A percentile compares a stretch with the other conserved stretches of the same genome.
Evolutionary conservation across 2,113 vertebrate genomes (phyloP).

Genomic region (Galeopterus variegatus): DNA sequence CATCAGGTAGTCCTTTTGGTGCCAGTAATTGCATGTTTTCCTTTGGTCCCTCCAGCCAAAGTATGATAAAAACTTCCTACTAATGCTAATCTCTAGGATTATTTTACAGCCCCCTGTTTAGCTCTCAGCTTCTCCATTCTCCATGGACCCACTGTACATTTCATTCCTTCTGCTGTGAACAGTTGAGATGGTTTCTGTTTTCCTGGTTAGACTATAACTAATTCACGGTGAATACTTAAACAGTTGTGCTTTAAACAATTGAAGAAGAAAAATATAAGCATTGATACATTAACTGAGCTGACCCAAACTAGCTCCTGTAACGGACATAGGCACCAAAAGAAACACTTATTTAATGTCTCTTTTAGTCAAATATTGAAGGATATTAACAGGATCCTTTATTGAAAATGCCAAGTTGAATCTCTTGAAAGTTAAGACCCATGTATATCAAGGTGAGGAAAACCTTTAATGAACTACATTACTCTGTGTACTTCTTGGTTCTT

Average conservation of each 20-base stretch:
- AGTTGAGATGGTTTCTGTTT: background rate
- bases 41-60: background rate
- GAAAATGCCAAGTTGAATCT: background rate
- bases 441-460: background rate
- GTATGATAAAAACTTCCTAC: background rate
- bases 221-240: background rate
- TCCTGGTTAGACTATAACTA: background rate
- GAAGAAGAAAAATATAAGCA: background rate
- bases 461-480: background rate
- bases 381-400: background rate
- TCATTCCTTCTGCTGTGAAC: background rate
- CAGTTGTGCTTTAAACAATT: background rate
- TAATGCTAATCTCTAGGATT: background rate
- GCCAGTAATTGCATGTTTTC: background rate
- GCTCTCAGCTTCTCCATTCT: background rate
- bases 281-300: background rate
- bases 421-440: background rate
- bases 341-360: background rate
- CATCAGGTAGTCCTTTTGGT: background rate
- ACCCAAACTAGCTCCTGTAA: background rate
- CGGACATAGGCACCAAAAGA: background rate
- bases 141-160: background rate
- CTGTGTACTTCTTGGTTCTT: background rate
- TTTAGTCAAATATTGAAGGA: background rate
- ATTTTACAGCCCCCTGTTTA: background rate